These are phyloP conservation scores for Meda fulgida DNA, from an alignment of 2,797 vertebrate species.

Conservation along the genomic window DNA sequence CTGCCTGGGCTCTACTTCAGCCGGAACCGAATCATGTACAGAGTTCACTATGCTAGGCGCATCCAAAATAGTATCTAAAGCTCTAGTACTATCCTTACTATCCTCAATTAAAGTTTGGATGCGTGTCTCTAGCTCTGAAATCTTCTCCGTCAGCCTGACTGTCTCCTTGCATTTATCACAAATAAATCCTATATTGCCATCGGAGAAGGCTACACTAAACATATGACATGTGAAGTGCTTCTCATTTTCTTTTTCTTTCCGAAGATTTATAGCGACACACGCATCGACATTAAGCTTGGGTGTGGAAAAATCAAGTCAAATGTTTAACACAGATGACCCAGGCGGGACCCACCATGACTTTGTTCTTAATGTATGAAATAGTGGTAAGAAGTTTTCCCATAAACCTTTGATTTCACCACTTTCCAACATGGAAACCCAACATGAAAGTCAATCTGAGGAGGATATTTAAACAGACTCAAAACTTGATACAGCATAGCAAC, in stretches of 20 bases:
- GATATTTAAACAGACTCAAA: conserved; percentile 59
- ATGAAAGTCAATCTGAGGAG: conserved; percentile 62
- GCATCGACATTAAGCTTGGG: conserved; percentile 7
- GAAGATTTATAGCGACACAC: conserved; percentile 13
- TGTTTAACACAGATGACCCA: conserved; percentile 31
- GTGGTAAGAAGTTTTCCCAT: conserved; percentile 52
- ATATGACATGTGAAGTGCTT: not conserved
- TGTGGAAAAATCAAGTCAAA: conserved; percentile 36
- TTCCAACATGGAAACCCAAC: conserved; percentile 54
- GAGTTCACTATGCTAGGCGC: no score
- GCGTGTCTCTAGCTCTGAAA: no score
- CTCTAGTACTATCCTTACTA: no score
- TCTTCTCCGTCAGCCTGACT: no score
- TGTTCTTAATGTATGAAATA: conserved; percentile 30
- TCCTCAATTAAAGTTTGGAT: no score
- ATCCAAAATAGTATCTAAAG: no score
- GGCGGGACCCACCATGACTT: conserved; percentile 7
- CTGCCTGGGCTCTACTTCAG: no score
- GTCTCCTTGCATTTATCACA: no score
- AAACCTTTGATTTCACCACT: conserved; percentile 53
- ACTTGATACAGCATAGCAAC: conserved; percentile 28
- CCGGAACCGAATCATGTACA: no score
- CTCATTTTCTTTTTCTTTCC: conserved; percentile 1
- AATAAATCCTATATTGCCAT: no score
- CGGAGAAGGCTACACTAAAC: no score